Evolutionary conservation across 2,797 vertebrate species (phyloP).

Genomic region (Schizopygopsis malacanthus): DNA sequence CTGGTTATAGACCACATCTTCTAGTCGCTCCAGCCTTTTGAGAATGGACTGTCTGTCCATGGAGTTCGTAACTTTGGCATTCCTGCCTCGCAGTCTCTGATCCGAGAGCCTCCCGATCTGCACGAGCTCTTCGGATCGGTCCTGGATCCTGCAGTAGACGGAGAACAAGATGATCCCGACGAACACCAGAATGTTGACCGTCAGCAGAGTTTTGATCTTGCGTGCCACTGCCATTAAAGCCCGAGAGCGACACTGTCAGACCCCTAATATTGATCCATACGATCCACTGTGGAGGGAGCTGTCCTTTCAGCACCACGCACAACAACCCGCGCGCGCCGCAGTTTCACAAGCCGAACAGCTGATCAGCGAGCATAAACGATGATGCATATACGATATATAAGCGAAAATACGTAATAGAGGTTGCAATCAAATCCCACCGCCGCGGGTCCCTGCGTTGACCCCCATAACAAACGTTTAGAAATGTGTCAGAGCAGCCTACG

Average conservation of each 20-base stretch:
- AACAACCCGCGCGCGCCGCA: constrained; percentile 48
- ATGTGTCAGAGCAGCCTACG: constrained; percentile 40
- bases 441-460: constrained; percentile 31
- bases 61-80: constrained; percentile 84
- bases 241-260: constrained; percentile 70
- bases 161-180: constrained; percentile 97
- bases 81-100: constrained; percentile 86
- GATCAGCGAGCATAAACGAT: neutral
- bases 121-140: constrained; percentile 90
- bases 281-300: constrained; percentile 61
- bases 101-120: constrained; percentile 88
- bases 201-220: constrained; percentile 99
- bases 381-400: neutral
- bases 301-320: constrained; percentile 82
- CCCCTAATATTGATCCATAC: constrained; percentile 71
- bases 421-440: constrained; percentile 22
- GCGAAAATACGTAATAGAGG: neutral
- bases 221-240: constrained; percentile 96
- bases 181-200: constrained; percentile 96
- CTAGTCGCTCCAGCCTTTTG: constrained; percentile 93
- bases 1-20: constrained; percentile 97
- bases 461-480: constrained; percentile 43
- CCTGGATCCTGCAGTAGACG: constrained; percentile 97
- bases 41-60: constrained; percentile 93
- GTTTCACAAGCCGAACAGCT: constrained; percentile 15